These are phyloP conservation scores for Harpalus rufipes DNA, from an alignment of 2,888 invertebrate species.

Conservation along the genomic window DNA sequence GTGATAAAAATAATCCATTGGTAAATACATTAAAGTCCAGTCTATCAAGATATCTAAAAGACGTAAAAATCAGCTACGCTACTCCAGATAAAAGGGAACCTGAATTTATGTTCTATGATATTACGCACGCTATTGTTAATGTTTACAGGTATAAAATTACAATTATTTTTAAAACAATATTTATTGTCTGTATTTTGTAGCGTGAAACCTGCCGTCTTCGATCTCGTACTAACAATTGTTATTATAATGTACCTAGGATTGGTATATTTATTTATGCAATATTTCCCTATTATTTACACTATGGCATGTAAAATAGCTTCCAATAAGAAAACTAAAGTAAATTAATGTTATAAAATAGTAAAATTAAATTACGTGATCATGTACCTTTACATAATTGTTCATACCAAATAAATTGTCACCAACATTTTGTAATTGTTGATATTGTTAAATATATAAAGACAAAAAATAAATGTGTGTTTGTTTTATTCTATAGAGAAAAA, in stretches of 20 bases:
- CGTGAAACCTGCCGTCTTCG: slow-evolving; percentile 98
- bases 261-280: slow-evolving; percentile 89
- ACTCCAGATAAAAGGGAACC: slow-evolving; percentile 92
- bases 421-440: slow-evolving; percentile 65
- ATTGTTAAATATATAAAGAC: slow-evolving; percentile 54
- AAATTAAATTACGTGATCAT: slow-evolving; percentile 46
- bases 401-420: slow-evolving; percentile 56
- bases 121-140: slow-evolving; percentile 87
- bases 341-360: slow-evolving; percentile 66
- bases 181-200: slow-evolving; percentile 79
- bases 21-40: slow-evolving; percentile 86
- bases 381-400: slow-evolving; percentile 57
- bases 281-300: slow-evolving; percentile 84
- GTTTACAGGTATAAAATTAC: slow-evolving; percentile 87
- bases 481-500: background rate
- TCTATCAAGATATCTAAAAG: slow-evolving; percentile 87
- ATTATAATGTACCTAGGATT: slow-evolving; percentile 91
- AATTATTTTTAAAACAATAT: slow-evolving; percentile 7
- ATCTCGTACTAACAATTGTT: slow-evolving; percentile 93
- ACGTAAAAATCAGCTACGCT: slow-evolving; percentile 85
- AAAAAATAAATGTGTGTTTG: background rate
- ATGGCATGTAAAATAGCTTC: slow-evolving; percentile 79
- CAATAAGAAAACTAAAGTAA: slow-evolving; percentile 71
- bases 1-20: slow-evolving; percentile 83
- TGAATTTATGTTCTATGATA: slow-evolving; percentile 94